A percentile compares a stretch with the other conserved stretches of the same genome.
Conservation (phyloP, 2,888 invertebrate species). For the Mechanitis mazaeus region DNA sequence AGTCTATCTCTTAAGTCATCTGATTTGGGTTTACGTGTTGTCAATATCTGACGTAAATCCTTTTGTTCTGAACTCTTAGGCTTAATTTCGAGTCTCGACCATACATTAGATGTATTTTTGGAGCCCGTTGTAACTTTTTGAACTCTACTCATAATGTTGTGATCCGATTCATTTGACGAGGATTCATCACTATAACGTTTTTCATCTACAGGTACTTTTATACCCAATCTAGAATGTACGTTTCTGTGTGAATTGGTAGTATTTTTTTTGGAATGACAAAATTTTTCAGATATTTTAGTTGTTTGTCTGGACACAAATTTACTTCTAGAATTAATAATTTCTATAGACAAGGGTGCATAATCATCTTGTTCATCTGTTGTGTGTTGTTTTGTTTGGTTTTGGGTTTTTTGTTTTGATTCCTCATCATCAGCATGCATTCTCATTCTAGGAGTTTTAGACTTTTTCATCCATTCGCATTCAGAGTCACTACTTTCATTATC, state of each 20-base stretch:
- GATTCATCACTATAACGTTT: constrained; percentile 46
- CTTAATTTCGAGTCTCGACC: constrained; percentile 73
- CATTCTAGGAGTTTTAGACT: constrained; percentile 84
- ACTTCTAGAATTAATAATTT: constrained; percentile 55
- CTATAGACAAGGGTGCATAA: constrained; percentile 64
- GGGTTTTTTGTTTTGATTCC: constrained; percentile 75
- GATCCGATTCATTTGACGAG: constrained; percentile 48
- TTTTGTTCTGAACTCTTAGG: constrained; percentile 39
- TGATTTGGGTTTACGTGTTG: constrained; percentile 48
- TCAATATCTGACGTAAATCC: constrained; percentile 60
- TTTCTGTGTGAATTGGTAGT: constrained; percentile 30
- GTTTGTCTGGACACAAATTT: constrained; percentile 47
- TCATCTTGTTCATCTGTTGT: constrained; percentile 37
- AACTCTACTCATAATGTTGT: constrained; percentile 73
- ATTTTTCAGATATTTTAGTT: constrained; percentile 60
- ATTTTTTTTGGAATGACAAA: constrained; percentile 38
- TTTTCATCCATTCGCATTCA: constrained; percentile 76
- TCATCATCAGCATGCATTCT: constrained; percentile 93
- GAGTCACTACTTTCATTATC: constrained; percentile 63
- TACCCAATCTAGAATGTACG: constrained; percentile 59
- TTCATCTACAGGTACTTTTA: constrained; percentile 44
- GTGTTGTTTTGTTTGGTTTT: constrained; percentile 36
- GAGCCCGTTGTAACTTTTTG: constrained; percentile 57
- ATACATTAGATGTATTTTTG: constrained; percentile 67
- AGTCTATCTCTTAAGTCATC: constrained; percentile 61